Conservation (phyloP, 1,140 invertebrate species). For the Cherax quadricarinatus region DNA sequence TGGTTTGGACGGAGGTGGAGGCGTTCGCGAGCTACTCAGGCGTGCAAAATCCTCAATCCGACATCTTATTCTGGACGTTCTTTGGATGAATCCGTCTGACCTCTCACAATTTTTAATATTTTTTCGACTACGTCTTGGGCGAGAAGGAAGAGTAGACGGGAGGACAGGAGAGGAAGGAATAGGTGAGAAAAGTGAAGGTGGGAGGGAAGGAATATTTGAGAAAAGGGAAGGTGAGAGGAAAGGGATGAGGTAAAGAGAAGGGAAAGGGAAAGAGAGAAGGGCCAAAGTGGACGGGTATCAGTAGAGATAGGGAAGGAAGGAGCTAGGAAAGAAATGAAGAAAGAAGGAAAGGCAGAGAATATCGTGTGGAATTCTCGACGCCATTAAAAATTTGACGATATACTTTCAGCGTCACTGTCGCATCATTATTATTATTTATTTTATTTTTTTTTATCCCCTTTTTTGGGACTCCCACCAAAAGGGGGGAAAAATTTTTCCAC, state of each 20-base stretch:
- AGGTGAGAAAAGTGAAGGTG: background rate
- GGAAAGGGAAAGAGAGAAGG: too few species aligned
- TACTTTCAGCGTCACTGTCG: background rate
- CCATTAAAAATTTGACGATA: background rate
- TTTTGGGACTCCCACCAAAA: too few species aligned
- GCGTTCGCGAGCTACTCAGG: constrained; percentile 16
- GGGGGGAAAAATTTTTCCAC: too few species aligned
- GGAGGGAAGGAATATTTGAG: background rate
- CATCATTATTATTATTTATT: too few species aligned
- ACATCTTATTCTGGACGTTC: constrained; percentile 24
- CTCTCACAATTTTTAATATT: constrained; percentile 30
- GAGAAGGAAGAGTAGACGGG: background rate
- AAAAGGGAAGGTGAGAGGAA: background rate
- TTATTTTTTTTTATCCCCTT: too few species aligned
- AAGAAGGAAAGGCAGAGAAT: background rate
- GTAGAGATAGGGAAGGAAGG: background rate
- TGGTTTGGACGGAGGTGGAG: background rate
- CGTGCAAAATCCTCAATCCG: constrained; percentile 39
- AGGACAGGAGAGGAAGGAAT: background rate
- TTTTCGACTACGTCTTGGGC: background rate
- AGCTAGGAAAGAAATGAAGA: too few species aligned
- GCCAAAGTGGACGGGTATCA: background rate
- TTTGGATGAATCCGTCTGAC: constrained; percentile 15
- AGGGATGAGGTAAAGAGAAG: background rate
- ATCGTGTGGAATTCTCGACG: constrained; percentile 10